Base-by-base conservation (phyloP, 2,113 vertebrate species). In the Pterophyllum scalare region DNA sequence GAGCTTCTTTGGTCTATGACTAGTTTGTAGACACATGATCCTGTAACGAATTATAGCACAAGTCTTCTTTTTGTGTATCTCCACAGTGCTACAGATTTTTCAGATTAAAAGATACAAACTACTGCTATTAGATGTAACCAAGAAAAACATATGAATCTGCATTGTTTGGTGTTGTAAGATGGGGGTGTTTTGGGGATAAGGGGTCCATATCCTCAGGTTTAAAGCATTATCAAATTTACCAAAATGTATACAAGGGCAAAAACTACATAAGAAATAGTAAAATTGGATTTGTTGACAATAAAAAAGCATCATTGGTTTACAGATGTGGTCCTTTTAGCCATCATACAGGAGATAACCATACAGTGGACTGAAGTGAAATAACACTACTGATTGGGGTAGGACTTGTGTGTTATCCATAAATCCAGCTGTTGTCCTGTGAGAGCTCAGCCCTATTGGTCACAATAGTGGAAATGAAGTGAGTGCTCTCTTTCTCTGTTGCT, bases 161-260 rank as follows among this genome's bases (percentile, higher is more conserved):
- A 89, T 91, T 93, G 94, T 96, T 93, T 83, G 84, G 90, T 95
- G 94, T 95, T 93, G 94, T 96, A 91, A 92, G 89, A 93, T 89
- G 92, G 94, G 90, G 93, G 90, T 91, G 89, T 92, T 92, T 95
- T 82, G 92, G 92, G 93, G 91, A 75, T 87, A 93, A 88, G 92
- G 95, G 94, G 92, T 92, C 92, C 90, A 88, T 94, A 93, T 95
- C 92, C 91, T 95, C 91, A 94, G 93, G 83, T 94, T 89, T 82
- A 92, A 91, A 87, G 72, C 80, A 79, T 84, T 87, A 87, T 81
- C 72, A 91, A 72, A 87, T 90, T 86, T 84, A 91, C 65, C 81
- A 86, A 91, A 75, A 86, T 86, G 86, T 88, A 87, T 72, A 49
- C 60, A 81, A 90, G 74, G 83, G 89, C 60, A 70, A 89, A 79